These are phyloP conservation scores for Condylura cristata DNA, from an alignment of 2,113 vertebrate species.

Conservation along the genomic window DNA sequence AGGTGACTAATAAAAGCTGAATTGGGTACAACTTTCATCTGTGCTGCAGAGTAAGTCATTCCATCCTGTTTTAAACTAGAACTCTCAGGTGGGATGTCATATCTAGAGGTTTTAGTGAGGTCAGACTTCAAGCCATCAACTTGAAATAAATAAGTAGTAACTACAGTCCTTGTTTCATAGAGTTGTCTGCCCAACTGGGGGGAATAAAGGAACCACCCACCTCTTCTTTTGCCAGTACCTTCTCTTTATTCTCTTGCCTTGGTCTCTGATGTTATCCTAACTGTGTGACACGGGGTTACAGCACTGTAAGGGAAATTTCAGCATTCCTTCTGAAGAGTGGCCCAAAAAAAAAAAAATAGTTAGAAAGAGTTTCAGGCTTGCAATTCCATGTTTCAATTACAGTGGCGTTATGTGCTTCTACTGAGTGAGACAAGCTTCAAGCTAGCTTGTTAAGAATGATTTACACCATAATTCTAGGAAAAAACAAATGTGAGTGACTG, in stretches of 20 bases:
- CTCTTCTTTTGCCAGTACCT: slow-evolving; percentile 59
- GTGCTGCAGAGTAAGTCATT: slow-evolving; percentile 28
- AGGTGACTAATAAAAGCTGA: slow-evolving; percentile 77
- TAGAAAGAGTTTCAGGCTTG: slow-evolving; percentile 54
- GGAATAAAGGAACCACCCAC: slow-evolving; percentile 71
- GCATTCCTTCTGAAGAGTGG: slow-evolving; percentile 68
- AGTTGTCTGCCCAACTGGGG: slow-evolving; percentile 56
- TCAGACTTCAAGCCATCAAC: slow-evolving; percentile 75
- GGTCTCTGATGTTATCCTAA: slow-evolving; percentile 72
- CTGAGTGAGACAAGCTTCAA: slow-evolving; percentile 67
- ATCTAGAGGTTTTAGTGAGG: slow-evolving; percentile 70
- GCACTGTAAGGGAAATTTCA: slow-evolving; percentile 62
- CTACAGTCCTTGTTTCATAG: slow-evolving; percentile 34
- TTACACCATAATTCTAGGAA: slow-evolving; percentile 74
- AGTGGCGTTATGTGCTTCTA: slow-evolving; percentile 57
- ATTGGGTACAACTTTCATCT: slow-evolving; percentile 68
- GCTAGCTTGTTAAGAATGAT: slow-evolving; percentile 76
- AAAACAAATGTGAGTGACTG: slow-evolving; percentile 70
- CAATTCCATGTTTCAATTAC: slow-evolving; percentile 59
- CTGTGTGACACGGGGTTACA: slow-evolving; percentile 63
- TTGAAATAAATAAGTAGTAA: slow-evolving; percentile 71
- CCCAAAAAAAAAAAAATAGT: slow-evolving; percentile 62
- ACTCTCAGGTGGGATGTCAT: slow-evolving; percentile 53
- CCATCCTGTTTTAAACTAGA: slow-evolving; percentile 69
- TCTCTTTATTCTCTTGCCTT: slow-evolving; percentile 66